Base-by-base conservation (phyloP, 2,797 vertebrate genomes). In the Myotis vivesi region DNA sequence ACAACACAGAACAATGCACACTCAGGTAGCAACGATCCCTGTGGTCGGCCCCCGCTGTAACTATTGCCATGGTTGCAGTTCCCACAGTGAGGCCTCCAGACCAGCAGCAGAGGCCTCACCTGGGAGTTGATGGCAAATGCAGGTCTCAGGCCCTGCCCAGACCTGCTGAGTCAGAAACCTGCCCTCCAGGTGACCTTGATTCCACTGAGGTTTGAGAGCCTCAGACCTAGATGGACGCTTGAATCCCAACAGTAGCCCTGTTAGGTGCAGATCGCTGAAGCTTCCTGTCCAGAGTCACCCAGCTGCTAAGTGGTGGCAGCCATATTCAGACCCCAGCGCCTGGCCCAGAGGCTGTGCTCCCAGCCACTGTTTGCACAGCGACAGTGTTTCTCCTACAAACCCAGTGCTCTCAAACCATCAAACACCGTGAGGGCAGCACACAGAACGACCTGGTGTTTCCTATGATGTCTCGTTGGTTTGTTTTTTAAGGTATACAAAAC, bases 61-160 rank as follows among this genome's bases (percentile, higher is more conserved):
- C 25, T 59, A 5, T 62, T 13, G 28, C 59, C 59, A 3, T 62
- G 9, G 59, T 59, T 62, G 28, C 46, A 46, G 46, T 46, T 92
- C 72, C 33, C 86, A 25, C 6, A 46, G 51, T 2, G 49, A 64
- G 51, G 4, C 30, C 33, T 33, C 49, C 36, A 8, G 41, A 36
- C 49, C n/a, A 5, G 44, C 25, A 17, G 16, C 23, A 3, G 51
- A 0, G 0, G 6, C 8, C 0, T 33, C 22, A 0, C 64, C 16
- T 7, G 69, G 62, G 90, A 33, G 19, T 36, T 46, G 8, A 8
- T 6, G 38, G 77, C 41, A 59, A 71, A 77, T 23, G 33, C 73
- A 23, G 85, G 17, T n/a, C 19, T 20, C 5, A 5, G 25, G 44
- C 49, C 73, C 30, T 0, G 0, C 19, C 66, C 8, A 17, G 51